phyloP scores from a whole-genome alignment of 1,140 invertebrate species.

The Drosophila subpulchrella region DNA sequence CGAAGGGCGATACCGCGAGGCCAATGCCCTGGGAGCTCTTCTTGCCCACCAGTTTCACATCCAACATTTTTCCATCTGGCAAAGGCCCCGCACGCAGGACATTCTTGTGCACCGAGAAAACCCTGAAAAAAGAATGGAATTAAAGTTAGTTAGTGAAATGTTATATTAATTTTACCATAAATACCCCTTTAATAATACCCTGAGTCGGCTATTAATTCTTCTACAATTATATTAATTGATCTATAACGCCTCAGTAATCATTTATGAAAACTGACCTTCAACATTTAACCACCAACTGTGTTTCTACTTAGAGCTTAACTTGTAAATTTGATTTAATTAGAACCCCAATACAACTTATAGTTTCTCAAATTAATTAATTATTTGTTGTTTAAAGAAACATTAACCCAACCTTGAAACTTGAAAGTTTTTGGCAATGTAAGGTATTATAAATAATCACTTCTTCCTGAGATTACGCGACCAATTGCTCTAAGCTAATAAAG shows the following conservation, averaged over 20 bases:
- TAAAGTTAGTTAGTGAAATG: background rate
- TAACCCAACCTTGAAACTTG: background rate
- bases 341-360: background rate
- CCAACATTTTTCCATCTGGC: slow-evolving; percentile 88
- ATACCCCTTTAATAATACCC: background rate
- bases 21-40: slow-evolving; percentile 93
- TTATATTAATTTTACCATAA: background rate
- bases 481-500: background rate
- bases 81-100: slow-evolving; percentile 89
- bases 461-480: background rate
- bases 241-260: background rate
- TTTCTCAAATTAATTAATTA: background rate
- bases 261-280: background rate
- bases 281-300: background rate
- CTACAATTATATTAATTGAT: background rate
- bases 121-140: slow-evolving; percentile 80
- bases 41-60: slow-evolving; percentile 90
- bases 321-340: background rate
- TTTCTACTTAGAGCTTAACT: background rate
- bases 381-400: background rate
- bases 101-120: slow-evolving; percentile 91
- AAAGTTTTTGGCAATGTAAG: slow-evolving; percentile 1
- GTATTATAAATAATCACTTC: background rate
- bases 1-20: slow-evolving; percentile 88
- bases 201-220: too few species aligned